Base-by-base conservation (phyloP, 2,797 vertebrate genomes). In the Oceanodroma leucorhoa region DNA sequence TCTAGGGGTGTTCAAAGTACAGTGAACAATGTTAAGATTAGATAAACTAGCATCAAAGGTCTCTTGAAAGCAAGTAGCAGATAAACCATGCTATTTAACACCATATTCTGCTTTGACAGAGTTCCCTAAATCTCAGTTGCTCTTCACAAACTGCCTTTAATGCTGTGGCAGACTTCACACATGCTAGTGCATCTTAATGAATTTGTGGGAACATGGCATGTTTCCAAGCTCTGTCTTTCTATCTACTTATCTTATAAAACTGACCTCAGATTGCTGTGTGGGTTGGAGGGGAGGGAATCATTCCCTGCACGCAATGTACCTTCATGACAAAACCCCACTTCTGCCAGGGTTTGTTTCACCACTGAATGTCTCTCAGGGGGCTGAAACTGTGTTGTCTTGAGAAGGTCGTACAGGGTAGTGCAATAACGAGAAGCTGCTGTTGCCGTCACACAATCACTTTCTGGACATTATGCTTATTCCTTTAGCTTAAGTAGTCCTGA, bases 81-180 rank as follows among this genome's bases (percentile, higher is more conserved):
- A 22, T 53, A 53, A 86, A 11, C 32, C 5, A 2, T 50, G 7
- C 4, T 80, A 5, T 66, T 83, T 87, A 87, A 40, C 12, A 5
- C 11, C 15, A 3, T 38, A 4, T 8, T 62, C 29, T 69, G 17
- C 38, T 71, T 22, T 6, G 14, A 26, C 13, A 40, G 43, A 29
- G 15, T 7, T 75, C 22, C 26, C 11, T 16, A 71, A 57, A 36
- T 61, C 14, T 7, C 0, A 0, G 4, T 10, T 60, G 8, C 10
- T 64, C 11, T 38, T 80, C 5, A 30, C 53, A 57, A 38, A 13
- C 41, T 21, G 50, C 29, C 38, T 65, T 30, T 61, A 70, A 30
- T 36, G 62, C 62, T 53, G 36, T 54, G 43, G n/a, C 24, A 83
- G 50, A 38, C 18, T 60, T 76, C 17, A 30, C 19, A 14, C 0